A percentile compares a stretch with the other conserved stretches of the same genome.
phyloP scores from a whole-genome alignment of 2,797 vertebrate genomes.

The Trematomus bernacchii region DNA sequence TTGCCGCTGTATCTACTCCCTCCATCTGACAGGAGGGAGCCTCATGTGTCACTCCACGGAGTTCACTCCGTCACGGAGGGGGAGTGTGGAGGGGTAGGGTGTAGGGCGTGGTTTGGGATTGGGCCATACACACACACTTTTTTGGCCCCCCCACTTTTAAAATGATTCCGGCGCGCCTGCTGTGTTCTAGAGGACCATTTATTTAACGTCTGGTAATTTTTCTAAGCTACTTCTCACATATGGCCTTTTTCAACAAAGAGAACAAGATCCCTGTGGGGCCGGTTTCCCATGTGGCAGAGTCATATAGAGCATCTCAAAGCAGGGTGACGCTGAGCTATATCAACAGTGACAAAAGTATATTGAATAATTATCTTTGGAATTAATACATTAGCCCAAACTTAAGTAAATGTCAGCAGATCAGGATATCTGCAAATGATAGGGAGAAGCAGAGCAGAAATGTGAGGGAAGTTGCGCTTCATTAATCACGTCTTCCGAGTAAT shows the following conservation, averaged over 20 bases:
- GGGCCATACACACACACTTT: too few species aligned
- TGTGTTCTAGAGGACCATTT: constrained; percentile 25
- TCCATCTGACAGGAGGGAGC: too few species aligned
- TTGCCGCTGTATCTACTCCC: too few species aligned
- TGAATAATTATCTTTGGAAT: constrained; percentile 98
- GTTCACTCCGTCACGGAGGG: too few species aligned
- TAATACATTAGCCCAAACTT: constrained; percentile 97
- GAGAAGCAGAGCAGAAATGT: constrained; percentile 89
- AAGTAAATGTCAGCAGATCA: constrained; percentile 96
- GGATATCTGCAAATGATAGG: constrained; percentile 88
- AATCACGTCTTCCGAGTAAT: constrained; percentile 95
- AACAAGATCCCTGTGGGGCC: constrained; percentile 87
- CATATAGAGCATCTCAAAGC: constrained; percentile 88
- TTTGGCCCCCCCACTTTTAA: too few species aligned
- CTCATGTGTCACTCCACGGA: too few species aligned
- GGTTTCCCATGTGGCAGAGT: constrained; percentile 86
- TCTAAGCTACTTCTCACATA: constrained; percentile 77
- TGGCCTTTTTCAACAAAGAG: constrained; percentile 85
- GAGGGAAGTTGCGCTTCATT: constrained; percentile 92
- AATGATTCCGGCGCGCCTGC: too few species aligned
- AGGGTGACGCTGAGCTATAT: constrained; percentile 93
- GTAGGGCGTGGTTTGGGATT: too few species aligned
- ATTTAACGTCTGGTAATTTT: constrained; percentile 62
- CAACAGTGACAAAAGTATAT: constrained; percentile 98
- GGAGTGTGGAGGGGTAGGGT: too few species aligned